Evolutionary conservation across 2,888 invertebrate genomes (phyloP).

Genomic region (Nemapogon koenigi): DNA sequence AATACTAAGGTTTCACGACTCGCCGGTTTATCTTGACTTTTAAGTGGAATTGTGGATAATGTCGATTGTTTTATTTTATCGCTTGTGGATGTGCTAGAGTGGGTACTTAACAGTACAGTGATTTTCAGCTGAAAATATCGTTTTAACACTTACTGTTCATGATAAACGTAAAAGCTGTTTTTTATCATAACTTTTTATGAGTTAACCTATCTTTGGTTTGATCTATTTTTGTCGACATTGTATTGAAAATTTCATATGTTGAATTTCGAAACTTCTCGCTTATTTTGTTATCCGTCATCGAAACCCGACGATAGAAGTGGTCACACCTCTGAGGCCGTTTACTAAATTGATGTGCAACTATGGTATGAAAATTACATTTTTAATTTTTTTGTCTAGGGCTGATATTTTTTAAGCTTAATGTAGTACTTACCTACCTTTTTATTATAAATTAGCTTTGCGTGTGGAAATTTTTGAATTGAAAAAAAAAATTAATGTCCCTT

Average conservation of each 20-base stretch:
- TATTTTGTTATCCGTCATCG: slow-evolving; percentile 17
- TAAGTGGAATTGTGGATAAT: slow-evolving; percentile 5
- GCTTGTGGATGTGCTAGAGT: not conserved
- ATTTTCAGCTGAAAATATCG: too few species aligned
- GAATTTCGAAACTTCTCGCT: slow-evolving; percentile 18
- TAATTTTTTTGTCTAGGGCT: not conserved
- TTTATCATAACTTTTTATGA: too few species aligned
- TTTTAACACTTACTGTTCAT: not conserved
- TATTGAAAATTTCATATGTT: slow-evolving; percentile 14
- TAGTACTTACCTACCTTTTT: not conserved
- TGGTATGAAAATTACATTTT: not conserved
- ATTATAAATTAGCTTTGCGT: not conserved
- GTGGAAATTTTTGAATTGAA: not conserved
- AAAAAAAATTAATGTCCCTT: not conserved
- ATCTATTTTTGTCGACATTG: slow-evolving; percentile 4
- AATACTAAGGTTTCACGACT: slow-evolving; percentile 11
- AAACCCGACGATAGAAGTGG: slow-evolving; percentile 14
- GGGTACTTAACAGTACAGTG: too few species aligned
- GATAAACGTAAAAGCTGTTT: too few species aligned
- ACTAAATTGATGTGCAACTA: not conserved
- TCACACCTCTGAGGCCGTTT: slow-evolving; percentile 5
- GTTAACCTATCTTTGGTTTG: slow-evolving; percentile 1
- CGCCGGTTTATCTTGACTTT: slow-evolving; percentile 8
- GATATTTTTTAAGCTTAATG: not conserved
- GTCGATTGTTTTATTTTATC: slow-evolving; percentile 2